A percentile compares a stretch with the other conserved stretches of the same genome.
These are phyloP conservation scores for Platyscapa corneri DNA, from an alignment of 1,140 invertebrate genomes.

Conservation along the genomic window DNA sequence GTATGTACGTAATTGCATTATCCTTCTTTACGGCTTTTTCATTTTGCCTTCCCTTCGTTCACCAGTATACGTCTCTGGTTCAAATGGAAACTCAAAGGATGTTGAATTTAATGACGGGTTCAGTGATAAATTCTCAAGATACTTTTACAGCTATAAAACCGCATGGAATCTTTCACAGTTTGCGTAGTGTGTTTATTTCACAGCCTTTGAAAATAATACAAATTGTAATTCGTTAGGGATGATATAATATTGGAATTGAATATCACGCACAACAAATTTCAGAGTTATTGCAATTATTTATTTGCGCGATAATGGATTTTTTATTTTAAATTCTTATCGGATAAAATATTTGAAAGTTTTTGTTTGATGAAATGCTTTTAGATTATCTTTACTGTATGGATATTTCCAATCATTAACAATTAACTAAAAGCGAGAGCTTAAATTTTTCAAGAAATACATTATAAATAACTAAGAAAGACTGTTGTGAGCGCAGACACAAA, in stretches of 20 bases:
- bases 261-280: neutral
- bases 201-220: neutral
- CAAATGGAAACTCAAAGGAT: neutral
- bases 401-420: too few species aligned
- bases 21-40: neutral
- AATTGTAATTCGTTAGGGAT: neutral
- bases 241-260: neutral
- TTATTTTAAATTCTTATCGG: too few species aligned
- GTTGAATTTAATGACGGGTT: neutral
- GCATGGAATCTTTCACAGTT: neutral
- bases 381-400: too few species aligned
- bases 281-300: too few species aligned
- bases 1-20: neutral
- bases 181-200: neutral
- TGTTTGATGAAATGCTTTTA: too few species aligned
- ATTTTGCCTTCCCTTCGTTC: neutral
- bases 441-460: too few species aligned
- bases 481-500: too few species aligned
- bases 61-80: neutral
- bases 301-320: too few species aligned
- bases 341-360: too few species aligned
- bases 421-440: too few species aligned
- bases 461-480: too few species aligned
- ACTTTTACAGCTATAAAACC: neutral
- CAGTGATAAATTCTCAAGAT: conserved; percentile 11